Evolutionary conservation across 2,888 invertebrate genomes (phyloP).

Genomic region (Dryomyza anilis): DNA sequence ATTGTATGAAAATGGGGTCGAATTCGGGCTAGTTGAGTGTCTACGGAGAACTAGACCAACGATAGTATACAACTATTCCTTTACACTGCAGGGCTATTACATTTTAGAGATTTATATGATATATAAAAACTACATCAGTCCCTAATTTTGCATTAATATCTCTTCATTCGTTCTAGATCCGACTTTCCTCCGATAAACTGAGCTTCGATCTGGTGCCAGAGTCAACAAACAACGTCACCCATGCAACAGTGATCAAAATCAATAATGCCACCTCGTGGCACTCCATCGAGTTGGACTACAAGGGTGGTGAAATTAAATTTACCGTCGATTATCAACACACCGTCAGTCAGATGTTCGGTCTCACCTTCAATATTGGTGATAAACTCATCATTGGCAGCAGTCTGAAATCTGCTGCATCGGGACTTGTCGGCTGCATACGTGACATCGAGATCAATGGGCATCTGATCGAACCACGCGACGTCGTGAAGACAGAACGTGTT

Average conservation of each 20-base stretch:
- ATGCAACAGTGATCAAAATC: constrained; percentile 80
- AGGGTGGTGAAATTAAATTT: constrained; percentile 74
- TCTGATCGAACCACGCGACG: constrained; percentile 78
- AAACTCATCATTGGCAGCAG: constrained; percentile 82
- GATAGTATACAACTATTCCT: too few relatives aligned
- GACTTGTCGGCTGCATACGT: constrained; percentile 90
- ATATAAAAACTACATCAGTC: too few relatives aligned
- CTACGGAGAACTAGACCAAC: too few relatives aligned
- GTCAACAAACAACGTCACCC: constrained; percentile 76
- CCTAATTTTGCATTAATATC: too few relatives aligned
- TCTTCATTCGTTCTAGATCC: constrained; percentile 64
- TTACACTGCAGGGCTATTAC: too few relatives aligned
- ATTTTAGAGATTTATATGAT: too few relatives aligned
- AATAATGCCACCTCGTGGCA: constrained; percentile 83
- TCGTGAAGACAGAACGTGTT: constrained; percentile 81
- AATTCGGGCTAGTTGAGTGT: too few relatives aligned
- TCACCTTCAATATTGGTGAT: constrained; percentile 72
- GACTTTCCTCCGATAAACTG: constrained; percentile 83
- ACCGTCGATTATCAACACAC: constrained; percentile 78
- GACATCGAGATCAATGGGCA: constrained; percentile 84
- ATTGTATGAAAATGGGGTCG: too few relatives aligned
- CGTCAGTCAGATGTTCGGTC: constrained; percentile 70
- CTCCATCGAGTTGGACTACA: constrained; percentile 78
- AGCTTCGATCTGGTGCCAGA: constrained; percentile 81
- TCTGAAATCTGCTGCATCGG: constrained; percentile 72